A percentile compares a stretch with the other conserved stretches of the same genome.
These are phyloP conservation scores for Rhyacichthys aspro DNA, from an alignment of 2,797 vertebrate species.

Conservation along the genomic window DNA sequence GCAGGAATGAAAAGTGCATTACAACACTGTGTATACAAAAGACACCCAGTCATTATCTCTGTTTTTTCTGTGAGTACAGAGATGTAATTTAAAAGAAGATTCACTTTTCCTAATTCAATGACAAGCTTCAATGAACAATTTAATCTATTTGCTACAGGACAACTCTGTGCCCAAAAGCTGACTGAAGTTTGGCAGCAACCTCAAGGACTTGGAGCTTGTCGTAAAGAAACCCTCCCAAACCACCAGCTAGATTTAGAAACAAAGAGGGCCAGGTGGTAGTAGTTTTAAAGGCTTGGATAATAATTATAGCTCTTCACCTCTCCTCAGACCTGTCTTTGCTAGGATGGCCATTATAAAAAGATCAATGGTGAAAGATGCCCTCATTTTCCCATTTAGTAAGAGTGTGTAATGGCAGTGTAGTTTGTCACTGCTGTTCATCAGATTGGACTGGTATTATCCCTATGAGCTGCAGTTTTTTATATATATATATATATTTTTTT, in stretches of 20 bases:
- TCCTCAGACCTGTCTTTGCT: conserved; percentile 6
- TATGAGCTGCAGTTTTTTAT: conserved; percentile 24
- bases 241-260: conserved; percentile 44
- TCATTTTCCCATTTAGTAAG: conserved; percentile 33
- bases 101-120: conserved; percentile 40
- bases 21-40: conserved; percentile 7
- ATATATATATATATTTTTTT: not conserved
- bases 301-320: conserved; percentile 19
- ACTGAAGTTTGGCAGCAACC: conserved; percentile 41
- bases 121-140: conserved; percentile 42
- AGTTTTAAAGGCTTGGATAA: conserved; percentile 26
- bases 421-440: conserved; percentile 29
- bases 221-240: conserved; percentile 20
- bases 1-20: not conserved
- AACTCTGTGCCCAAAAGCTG: conserved; percentile 18
- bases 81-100: conserved; percentile 15
- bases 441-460: conserved; percentile 25
- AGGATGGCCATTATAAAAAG: conserved; percentile 15
- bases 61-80: conserved; percentile 14
- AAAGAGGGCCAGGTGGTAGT: conserved; percentile 25
- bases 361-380: conserved; percentile 24
- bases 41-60: conserved; percentile 2
- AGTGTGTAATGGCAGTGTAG: conserved; percentile 19
- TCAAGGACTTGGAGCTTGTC: conserved; percentile 31
- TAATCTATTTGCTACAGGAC: conserved; percentile 30